Evolutionary conservation across 2,888 invertebrate species (phyloP).

Genomic region (Eupeodes latifasciatus): DNA sequence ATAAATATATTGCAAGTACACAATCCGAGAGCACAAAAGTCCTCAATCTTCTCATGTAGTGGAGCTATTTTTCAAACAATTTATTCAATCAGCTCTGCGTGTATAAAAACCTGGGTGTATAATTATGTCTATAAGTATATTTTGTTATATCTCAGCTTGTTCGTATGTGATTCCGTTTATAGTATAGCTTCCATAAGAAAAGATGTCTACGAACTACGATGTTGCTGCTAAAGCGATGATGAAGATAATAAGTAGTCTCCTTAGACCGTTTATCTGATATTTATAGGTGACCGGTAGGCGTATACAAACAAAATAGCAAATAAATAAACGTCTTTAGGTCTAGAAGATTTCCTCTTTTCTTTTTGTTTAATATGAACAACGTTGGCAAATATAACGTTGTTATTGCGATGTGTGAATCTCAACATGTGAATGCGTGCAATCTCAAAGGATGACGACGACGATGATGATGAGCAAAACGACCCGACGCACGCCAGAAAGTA

Average conservation of each 20-base stretch:
- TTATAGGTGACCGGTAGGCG: slow-evolving; percentile 76
- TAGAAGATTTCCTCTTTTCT: slow-evolving; percentile 42
- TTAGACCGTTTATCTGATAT: slow-evolving; percentile 70
- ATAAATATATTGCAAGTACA: not conserved
- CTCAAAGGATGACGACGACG: slow-evolving; percentile 45
- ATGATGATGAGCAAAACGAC: not conserved
- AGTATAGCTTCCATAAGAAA: slow-evolving; percentile 23
- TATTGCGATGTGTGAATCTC: slow-evolving; percentile 66
- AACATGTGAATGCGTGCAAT: slow-evolving; percentile 64
- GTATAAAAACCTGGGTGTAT: slow-evolving; percentile 1
- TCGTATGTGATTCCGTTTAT: slow-evolving; percentile 18
- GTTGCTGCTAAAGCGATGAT: slow-evolving; percentile 45
- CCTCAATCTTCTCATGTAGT: not conserved
- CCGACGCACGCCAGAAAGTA: slow-evolving; percentile 11
- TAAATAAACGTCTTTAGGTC: slow-evolving; percentile 62
- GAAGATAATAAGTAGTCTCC: slow-evolving; percentile 69
- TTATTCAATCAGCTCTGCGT: slow-evolving; percentile 50
- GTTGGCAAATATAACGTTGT: slow-evolving; percentile 11
- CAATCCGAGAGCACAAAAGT: not conserved
- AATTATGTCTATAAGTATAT: not conserved
- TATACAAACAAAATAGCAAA: slow-evolving; percentile 73
- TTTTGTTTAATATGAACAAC: slow-evolving; percentile 1
- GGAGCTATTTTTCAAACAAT: slow-evolving; percentile 13
- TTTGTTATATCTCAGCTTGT: not conserved
- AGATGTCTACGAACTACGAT: slow-evolving; percentile 15